Evolutionary conservation across 2,113 vertebrate genomes (phyloP), one percentile per base, ranked within the genome.

Genomic region (Elachura formosa): DNA sequence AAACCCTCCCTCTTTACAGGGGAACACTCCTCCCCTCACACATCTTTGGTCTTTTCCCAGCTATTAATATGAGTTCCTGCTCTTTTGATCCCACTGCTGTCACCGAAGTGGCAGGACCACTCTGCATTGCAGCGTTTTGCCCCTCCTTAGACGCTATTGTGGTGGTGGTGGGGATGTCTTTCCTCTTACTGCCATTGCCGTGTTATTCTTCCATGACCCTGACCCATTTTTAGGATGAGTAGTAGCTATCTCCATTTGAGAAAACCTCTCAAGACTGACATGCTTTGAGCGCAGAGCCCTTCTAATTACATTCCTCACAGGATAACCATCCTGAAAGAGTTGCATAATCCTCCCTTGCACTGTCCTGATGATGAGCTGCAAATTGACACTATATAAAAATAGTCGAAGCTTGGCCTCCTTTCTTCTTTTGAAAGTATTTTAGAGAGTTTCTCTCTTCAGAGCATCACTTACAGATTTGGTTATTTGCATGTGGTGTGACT

Each of bases 301-400:
- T 61, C 80, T 96, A 78, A 96, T 95, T 92, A 45, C 25, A 51
- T 71, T 96, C 87, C 89, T 93, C 84, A 69, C 56, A 90, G 86
- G 83, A 92, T 68, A 90, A 90, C 83, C 45, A 25, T 51, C 90
- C 92, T 92, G 90, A 74, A 92, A 82, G 93, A 89, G 88, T 95
- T 96, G 92, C 80, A 75, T 96, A 97, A 97, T 96, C 90, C 90
- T 96, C 94, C 90, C 87, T 95, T 93, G 79, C 51, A 64, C 76
- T 79, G 93, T 92, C 90, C 95, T 77, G 85, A 71, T 93, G 93
- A 93, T 90, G 93, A 96, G 85, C 94, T 94, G 93, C 69, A 96
- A 94, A 97, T 68, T 94, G 95, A 87, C 91, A 92, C 90, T 87
- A 62, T 89, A 36, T 95, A 96, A 96, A 97, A 97, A 96, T 96